Evolutionary conservation across 2,797 vertebrate genomes (phyloP).

Genomic region (Schizopygopsis pylzovi): DNA sequence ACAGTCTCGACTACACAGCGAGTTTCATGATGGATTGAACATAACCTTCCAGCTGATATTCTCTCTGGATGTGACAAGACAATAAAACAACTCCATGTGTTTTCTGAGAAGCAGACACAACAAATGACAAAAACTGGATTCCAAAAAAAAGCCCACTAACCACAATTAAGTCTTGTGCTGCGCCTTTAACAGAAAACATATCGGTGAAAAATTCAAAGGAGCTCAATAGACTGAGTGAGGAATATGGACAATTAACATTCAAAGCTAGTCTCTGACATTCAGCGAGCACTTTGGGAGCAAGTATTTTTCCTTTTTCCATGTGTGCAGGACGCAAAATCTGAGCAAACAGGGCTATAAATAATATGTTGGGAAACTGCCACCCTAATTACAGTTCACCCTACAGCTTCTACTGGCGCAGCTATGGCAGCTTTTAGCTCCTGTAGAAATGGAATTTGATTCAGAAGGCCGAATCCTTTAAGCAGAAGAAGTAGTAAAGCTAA

Average conservation of each 20-base stretch:
- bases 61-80: constrained; percentile 47
- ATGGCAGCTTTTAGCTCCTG: constrained; percentile 54
- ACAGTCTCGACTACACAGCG: constrained; percentile 24
- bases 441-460: constrained; percentile 57
- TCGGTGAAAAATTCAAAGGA: constrained; percentile 46
- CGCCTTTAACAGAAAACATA: constrained; percentile 51
- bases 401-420: constrained; percentile 41
- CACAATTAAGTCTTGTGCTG: constrained; percentile 33
- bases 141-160: constrained; percentile 37
- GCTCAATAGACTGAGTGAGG: constrained; percentile 48
- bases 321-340: constrained; percentile 43
- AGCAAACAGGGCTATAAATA: constrained; percentile 63
- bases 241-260: constrained; percentile 49
- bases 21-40: constrained; percentile 41
- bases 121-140: constrained; percentile 44
- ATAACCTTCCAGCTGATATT: constrained; percentile 56
- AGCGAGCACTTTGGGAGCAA: constrained; percentile 47
- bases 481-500: constrained; percentile 55
- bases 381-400: constrained; percentile 23
- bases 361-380: constrained; percentile 58
- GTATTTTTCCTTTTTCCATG: constrained; percentile 36
- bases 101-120: constrained; percentile 25
- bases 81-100: constrained; percentile 51
- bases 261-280: constrained; percentile 52
- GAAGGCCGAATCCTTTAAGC: constrained; percentile 53